These are phyloP conservation scores for Hypselothyrea guttata DNA, from an alignment of 2,888 invertebrate species.

Conservation along the genomic window DNA sequence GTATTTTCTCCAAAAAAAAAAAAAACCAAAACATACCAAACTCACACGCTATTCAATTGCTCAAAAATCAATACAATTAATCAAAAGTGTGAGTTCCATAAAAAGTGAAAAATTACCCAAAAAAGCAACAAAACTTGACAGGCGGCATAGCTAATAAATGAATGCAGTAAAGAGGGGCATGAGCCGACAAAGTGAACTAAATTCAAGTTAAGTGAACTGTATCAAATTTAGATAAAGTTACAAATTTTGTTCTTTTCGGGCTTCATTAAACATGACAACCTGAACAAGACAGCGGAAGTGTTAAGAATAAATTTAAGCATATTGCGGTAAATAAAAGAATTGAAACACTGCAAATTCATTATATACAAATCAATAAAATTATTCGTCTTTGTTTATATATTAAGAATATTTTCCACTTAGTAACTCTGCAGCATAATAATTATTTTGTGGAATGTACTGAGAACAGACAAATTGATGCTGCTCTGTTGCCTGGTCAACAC, in stretches of 20 bases:
- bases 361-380: no score
- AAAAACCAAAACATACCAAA: no score
- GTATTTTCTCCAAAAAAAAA: slow-evolving; percentile 15
- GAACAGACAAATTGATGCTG: no score
- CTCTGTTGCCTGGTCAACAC: slow-evolving; percentile 11
- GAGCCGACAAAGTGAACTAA: slow-evolving; percentile 36
- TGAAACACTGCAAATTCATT: slow-evolving; percentile 14
- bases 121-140: slow-evolving; percentile 32
- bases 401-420: no score
- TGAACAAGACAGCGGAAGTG: background rate
- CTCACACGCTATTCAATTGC: slow-evolving; percentile 32
- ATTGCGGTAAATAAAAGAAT: background rate
- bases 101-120: slow-evolving; percentile 65
- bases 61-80: slow-evolving; percentile 52
- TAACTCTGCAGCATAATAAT: no score
- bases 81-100: slow-evolving; percentile 54
- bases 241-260: background rate
- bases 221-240: slow-evolving; percentile 10
- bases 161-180: slow-evolving; percentile 14
- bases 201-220: slow-evolving; percentile 29
- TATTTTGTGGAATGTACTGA: background rate
- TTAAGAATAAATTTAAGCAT: background rate
- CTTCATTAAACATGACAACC: background rate
- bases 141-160: slow-evolving; percentile 58
- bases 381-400: no score